Conservation (phyloP, 2,113 vertebrate genomes). For the Indicator maculatus region DNA sequence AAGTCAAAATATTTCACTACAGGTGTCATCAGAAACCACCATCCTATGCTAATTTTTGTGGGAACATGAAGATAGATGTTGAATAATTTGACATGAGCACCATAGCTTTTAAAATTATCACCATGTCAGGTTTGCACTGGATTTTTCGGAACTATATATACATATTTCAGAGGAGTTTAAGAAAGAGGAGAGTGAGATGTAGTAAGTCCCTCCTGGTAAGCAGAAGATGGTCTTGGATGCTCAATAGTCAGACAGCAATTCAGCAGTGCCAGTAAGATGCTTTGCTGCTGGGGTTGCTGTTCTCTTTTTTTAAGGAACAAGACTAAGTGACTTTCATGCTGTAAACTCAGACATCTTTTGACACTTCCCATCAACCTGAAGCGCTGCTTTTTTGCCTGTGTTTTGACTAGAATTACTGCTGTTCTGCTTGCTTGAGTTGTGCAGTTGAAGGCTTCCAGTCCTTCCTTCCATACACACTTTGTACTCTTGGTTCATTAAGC, state of each 20-base stretch:
- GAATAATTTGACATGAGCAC: slow-evolving; percentile 83
- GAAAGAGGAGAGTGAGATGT: neutral
- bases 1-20: slow-evolving; percentile 86
- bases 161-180: slow-evolving; percentile 40
- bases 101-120: slow-evolving; percentile 81
- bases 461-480: neutral
- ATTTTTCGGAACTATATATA: neutral
- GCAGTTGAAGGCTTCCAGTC: neutral
- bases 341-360: neutral
- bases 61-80: slow-evolving; percentile 85
- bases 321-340: neutral
- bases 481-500: neutral
- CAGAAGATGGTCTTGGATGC: neutral
- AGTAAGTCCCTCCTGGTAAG: neutral
- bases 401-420: neutral
- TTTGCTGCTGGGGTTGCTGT: neutral
- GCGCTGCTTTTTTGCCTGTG: neutral
- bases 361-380: neutral
- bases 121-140: slow-evolving; percentile 63
- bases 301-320: neutral
- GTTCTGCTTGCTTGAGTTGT: neutral
- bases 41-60: slow-evolving; percentile 86
- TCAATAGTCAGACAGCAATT: neutral
- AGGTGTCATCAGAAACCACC: slow-evolving; percentile 84
- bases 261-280: neutral